Percentiles rank a stretch among this genome's conserved stretches.
Evolutionary conservation across 1,140 invertebrate genomes (phyloP).

Genomic region (Zaprionus nigranus): DNA sequence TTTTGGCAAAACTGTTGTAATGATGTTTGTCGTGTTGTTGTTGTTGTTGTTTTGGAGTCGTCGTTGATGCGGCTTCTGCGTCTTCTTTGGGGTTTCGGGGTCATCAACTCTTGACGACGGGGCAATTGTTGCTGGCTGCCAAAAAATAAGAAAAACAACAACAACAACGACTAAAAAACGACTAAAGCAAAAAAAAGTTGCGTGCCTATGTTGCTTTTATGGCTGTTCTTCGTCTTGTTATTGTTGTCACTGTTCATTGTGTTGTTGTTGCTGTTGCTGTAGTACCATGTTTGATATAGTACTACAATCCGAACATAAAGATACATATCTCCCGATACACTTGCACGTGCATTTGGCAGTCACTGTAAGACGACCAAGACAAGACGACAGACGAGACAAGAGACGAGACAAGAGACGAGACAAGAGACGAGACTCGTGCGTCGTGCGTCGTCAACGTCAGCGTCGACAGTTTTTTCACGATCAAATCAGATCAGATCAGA

Average conservation of each 20-base stretch:
- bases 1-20: slow-evolving; percentile 50
- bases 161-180: no score
- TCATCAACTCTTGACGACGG: slow-evolving; percentile 57
- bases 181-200: slow-evolving; percentile 21
- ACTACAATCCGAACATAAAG: slow-evolving; percentile 25
- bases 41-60: slow-evolving; percentile 25
- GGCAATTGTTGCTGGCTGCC: slow-evolving; percentile 27
- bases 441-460: slow-evolving; percentile 9
- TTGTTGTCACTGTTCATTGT: slow-evolving; percentile 11
- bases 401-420: no score
- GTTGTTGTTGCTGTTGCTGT: slow-evolving; percentile 24
- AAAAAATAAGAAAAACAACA: slow-evolving; percentile 26
- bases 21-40: slow-evolving; percentile 31
- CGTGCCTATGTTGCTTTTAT: slow-evolving; percentile 29
- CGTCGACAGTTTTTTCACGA: slow-evolving; percentile 2
- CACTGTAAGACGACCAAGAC: not conserved
- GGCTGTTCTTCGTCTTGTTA: not conserved
- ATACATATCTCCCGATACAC: slow-evolving; percentile 21
- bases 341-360: slow-evolving; percentile 24
- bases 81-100: slow-evolving; percentile 69
- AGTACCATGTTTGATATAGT: slow-evolving; percentile 35
- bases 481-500: slow-evolving; percentile 12
- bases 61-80: slow-evolving; percentile 28
- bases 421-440: not conserved
- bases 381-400: no score